phyloP scores from a whole-genome alignment of 2,888 invertebrate species.

The Synergus japonicus region DNA sequence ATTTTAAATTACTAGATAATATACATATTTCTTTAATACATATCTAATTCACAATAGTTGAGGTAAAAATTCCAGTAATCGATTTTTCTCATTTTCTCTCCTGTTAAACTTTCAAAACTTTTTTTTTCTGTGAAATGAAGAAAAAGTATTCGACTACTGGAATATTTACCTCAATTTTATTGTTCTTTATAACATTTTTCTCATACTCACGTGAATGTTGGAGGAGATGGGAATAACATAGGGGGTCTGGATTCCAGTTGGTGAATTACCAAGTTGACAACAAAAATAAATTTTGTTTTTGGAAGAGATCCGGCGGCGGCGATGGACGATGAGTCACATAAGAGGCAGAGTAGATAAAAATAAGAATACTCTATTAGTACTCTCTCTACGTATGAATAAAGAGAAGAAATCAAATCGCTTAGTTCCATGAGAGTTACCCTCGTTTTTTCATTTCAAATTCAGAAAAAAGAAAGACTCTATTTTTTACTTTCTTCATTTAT shows the following conservation, averaged over 20 bases:
- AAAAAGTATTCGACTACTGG: neutral
- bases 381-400: conserved; percentile 4
- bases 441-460: neutral
- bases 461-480: neutral
- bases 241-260: conserved; percentile 59
- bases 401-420: neutral
- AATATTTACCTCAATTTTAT: neutral
- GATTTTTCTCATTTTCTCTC: neutral
- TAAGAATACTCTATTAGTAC: conserved; percentile 68
- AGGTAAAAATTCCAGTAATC: neutral
- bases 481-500: neutral
- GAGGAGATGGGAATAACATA: conserved; percentile 66
- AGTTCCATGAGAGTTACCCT: neutral
- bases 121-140: neutral
- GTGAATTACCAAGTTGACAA: conserved; percentile 49
- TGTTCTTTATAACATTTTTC: neutral
- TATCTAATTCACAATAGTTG: neutral
- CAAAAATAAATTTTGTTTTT: conserved; percentile 48
- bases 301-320: conserved; percentile 58
- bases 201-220: conserved; percentile 70
- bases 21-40: too few species aligned
- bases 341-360: conserved; percentile 69
- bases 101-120: neutral
- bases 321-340: conserved; percentile 66
- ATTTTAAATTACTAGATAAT: too few species aligned